Percentiles rank a stretch among this genome's conserved stretches.
phyloP scores from a whole-genome alignment of 2,113 vertebrate species.

The Rynchops niger region DNA sequence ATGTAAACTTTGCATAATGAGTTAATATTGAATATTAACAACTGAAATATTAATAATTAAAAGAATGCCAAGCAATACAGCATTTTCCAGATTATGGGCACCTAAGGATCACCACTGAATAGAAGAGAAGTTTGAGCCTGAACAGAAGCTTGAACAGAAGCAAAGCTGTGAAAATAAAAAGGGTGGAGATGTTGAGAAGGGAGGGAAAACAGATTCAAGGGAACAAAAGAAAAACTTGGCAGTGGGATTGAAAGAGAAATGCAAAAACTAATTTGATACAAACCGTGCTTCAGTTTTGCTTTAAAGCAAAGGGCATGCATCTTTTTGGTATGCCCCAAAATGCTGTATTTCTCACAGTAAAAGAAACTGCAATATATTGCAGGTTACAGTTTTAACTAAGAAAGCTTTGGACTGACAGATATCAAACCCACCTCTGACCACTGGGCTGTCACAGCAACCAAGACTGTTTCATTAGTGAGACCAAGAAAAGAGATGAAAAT shows the following conservation, averaged over 20 bases:
- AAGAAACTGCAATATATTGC: neutral
- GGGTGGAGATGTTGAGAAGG: neutral
- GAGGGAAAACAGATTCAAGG: neutral
- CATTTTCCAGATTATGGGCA: neutral
- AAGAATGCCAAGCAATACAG: neutral
- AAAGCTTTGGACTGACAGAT: neutral
- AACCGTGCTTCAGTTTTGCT: neutral
- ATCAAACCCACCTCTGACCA: neutral
- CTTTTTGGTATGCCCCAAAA: neutral
- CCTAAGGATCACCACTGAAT: neutral
- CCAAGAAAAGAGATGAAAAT: neutral
- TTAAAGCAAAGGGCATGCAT: neutral
- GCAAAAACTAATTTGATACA: neutral
- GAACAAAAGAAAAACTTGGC: neutral
- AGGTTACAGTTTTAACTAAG: neutral
- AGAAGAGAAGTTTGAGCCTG: neutral
- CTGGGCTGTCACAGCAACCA: neutral
- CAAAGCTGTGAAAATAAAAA: neutral
- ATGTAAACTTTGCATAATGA: neutral
- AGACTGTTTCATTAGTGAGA: neutral
- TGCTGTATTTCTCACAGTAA: neutral
- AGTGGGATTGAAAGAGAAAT: neutral
- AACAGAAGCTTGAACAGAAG: neutral
- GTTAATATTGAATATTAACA: conserved; percentile 30
- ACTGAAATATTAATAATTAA: conserved; percentile 24